Evolutionary conservation across 2,113 vertebrate genomes (phyloP).

Genomic region (Hippocampus abdominalis): DNA sequence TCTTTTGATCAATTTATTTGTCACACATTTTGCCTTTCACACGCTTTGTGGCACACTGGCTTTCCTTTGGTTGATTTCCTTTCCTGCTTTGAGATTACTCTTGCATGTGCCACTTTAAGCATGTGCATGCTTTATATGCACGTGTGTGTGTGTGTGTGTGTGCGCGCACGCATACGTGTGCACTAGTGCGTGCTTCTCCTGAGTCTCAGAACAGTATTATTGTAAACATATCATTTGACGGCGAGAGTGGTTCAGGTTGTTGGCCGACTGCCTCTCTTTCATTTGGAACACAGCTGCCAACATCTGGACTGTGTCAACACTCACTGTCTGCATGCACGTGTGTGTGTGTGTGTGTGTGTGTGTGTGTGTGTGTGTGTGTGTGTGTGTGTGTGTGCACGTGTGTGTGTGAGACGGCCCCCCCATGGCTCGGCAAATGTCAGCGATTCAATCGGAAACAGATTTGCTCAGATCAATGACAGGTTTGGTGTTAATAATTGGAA

Average conservation of each 20-base stretch:
- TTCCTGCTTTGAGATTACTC: constrained; percentile 37
- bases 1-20: constrained; percentile 40
- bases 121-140: constrained; percentile 14
- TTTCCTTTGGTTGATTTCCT: constrained; percentile 62
- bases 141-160: constrained; percentile 7
- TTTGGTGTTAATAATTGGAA: constrained; percentile 67
- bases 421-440: constrained; percentile 61
- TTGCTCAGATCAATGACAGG: constrained; percentile 76
- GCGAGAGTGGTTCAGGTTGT: constrained; percentile 75
- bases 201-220: constrained; percentile 72
- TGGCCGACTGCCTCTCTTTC: constrained; percentile 73
- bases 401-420: constrained; percentile 26
- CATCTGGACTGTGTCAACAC: constrained; percentile 80
- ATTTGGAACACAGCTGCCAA: constrained; percentile 76
- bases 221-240: constrained; percentile 80
- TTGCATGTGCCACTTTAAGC: neutral
- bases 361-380: constrained; percentile 11
- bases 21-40: constrained; percentile 14
- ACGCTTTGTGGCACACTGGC: constrained; percentile 46
- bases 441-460: constrained; percentile 71
- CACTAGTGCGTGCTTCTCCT: constrained; percentile 51
- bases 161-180: constrained; percentile 14
- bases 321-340: constrained; percentile 47
- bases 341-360: constrained; percentile 22
- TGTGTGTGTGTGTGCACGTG: constrained; percentile 15